These are phyloP conservation scores for Ditula angustiorana DNA, from an alignment of 2,888 invertebrate species.

Conservation along the genomic window DNA sequence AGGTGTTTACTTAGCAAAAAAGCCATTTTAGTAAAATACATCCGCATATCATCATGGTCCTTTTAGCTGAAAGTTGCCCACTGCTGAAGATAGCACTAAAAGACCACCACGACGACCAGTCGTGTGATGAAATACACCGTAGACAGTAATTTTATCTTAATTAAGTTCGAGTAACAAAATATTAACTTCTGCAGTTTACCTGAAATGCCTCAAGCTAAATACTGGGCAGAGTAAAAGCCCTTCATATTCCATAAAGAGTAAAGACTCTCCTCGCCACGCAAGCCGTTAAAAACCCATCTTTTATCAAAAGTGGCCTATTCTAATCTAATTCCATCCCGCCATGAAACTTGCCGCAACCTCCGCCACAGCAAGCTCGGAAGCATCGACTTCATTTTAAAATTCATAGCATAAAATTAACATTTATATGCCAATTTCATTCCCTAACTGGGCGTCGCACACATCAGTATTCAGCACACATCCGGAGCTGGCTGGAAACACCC, in stretches of 20 bases:
- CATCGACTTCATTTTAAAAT: slow-evolving; percentile 85
- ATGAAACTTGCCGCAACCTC: slow-evolving; percentile 73
- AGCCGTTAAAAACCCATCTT: slow-evolving; percentile 71
- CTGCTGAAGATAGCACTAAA: too few species aligned
- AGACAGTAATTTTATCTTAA: background rate
- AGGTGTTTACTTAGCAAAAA: too few species aligned
- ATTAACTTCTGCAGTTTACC: background rate
- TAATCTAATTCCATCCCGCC: slow-evolving; percentile 81
- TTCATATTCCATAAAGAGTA: slow-evolving; percentile 46
- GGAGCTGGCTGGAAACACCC: slow-evolving; percentile 65
- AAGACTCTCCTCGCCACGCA: too few species aligned
- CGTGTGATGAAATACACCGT: background rate
- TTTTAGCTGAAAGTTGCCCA: too few species aligned
- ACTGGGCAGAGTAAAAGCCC: slow-evolving; percentile 24
- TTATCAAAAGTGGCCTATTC: slow-evolving; percentile 72
- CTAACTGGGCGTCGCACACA: slow-evolving; percentile 82
- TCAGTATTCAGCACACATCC: slow-evolving; percentile 81
- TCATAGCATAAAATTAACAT: slow-evolving; percentile 86
- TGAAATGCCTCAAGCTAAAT: slow-evolving; percentile 1
- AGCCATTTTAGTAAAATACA: too few species aligned
- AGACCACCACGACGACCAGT: too few species aligned
- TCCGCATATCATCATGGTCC: too few species aligned
- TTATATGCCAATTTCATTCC: slow-evolving; percentile 86
- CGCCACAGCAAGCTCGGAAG: slow-evolving; percentile 74
- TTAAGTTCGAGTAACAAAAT: background rate